A percentile compares a stretch with the other conserved stretches of the same genome.
Evolutionary conservation across 2,797 vertebrate species (phyloP).

Genomic region (Phataginus tetradactyla): DNA sequence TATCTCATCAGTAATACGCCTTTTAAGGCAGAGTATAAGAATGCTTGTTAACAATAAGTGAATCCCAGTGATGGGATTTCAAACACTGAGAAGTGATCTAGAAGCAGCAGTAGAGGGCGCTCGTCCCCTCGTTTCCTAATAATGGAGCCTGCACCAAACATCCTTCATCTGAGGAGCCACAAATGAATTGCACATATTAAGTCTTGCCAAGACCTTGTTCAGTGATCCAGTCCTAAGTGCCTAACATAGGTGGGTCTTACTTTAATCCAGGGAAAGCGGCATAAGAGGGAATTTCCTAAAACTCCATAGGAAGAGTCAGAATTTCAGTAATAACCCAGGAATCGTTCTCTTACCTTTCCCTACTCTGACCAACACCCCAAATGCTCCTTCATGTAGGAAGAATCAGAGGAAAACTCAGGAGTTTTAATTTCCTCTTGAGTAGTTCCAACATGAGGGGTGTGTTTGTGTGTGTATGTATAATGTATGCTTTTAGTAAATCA

Average conservation of each 20-base stretch:
- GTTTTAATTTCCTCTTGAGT: conserved; percentile 34
- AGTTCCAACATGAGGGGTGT: not conserved
- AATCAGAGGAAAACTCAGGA: conserved; percentile 27
- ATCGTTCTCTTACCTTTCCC: conserved; percentile 10
- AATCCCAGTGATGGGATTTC: not conserved
- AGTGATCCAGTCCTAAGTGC: conserved; percentile 62
- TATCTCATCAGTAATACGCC: not conserved
- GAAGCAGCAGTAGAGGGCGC: conserved; percentile 75
- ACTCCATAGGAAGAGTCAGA: not conserved
- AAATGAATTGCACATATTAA: conserved; percentile 74
- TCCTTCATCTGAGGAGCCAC: conserved; percentile 50
- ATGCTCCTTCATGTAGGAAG: not conserved
- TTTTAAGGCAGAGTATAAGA: not conserved
- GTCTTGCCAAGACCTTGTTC: conserved; percentile 52
- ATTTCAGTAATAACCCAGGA: conserved; percentile 43
- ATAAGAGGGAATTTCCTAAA: conserved; percentile 38
- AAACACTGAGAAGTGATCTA: not conserved
- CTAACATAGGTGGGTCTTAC: conserved; percentile 62
- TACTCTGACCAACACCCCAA: not conserved
- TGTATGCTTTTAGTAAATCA: not conserved
- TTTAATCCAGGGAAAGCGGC: conserved; percentile 55
- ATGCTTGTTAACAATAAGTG: not conserved
- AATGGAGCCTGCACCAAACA: not conserved
- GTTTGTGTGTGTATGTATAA: not conserved
- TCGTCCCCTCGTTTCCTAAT: not conserved